Evolutionary conservation across 2,113 vertebrate species (phyloP).

Genomic region (Marcusenius ussheri): DNA sequence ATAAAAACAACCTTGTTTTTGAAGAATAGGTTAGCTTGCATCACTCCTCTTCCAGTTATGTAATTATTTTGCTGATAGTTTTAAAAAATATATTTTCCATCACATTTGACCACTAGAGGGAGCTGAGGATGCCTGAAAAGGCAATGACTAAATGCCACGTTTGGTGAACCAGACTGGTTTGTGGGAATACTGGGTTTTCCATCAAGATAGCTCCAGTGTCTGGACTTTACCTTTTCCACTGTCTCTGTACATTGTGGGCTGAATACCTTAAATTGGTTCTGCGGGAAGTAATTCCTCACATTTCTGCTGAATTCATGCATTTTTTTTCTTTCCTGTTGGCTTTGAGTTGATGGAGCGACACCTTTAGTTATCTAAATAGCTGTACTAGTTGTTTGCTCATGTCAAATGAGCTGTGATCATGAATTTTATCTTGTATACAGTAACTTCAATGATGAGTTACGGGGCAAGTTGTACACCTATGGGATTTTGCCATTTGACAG

Average conservation of each 20-base stretch:
- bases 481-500: not conserved
- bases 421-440: not conserved
- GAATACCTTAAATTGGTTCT: conserved; percentile 28
- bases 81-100: not conserved
- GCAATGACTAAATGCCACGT: not conserved
- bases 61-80: not conserved
- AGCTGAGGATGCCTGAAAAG: not conserved
- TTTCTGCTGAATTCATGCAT: conserved; percentile 7
- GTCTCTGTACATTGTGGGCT: conserved; percentile 22
- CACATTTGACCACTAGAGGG: not conserved
- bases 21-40: not conserved
- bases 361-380: not conserved
- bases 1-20: conserved; percentile 11
- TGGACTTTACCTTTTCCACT: not conserved
- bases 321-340: not conserved
- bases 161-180: not conserved
- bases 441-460: not conserved
- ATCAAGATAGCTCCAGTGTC: not conserved
- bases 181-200: not conserved
- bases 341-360: not conserved
- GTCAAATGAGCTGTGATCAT: not conserved
- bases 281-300: conserved; percentile 22
- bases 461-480: not conserved
- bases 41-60: not conserved
- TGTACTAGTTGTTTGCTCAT: not conserved